Percentiles rank a stretch among this genome's conserved stretches.
Conservation (phyloP, 2,888 invertebrate species). For the Hipparchia semele region DNA sequence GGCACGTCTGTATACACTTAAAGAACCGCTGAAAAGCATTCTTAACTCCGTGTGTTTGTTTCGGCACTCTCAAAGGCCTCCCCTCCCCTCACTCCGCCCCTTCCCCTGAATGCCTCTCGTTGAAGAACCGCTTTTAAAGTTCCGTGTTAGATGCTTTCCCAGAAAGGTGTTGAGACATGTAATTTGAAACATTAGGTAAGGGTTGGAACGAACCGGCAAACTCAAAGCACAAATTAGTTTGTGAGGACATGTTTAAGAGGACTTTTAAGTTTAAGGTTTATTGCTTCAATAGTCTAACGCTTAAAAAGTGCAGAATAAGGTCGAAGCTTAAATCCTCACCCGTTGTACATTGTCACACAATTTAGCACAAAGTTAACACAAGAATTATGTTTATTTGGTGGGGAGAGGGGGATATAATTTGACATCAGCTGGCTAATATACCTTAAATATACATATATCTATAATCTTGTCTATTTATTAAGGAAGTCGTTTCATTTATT, state of each 20-base stretch:
- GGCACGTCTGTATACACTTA: not conserved
- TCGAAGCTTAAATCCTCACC: no score
- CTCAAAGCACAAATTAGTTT: not conserved
- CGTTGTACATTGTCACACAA: no score
- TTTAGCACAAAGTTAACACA: no score
- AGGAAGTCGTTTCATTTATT: no score
- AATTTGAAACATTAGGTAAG: slow-evolving; percentile 6
- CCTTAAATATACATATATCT: no score
- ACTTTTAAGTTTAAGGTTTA: not conserved
- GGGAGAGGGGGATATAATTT: no score
- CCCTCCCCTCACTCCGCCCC: slow-evolving; percentile 19
- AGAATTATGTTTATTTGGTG: no score
- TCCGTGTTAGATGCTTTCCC: slow-evolving; percentile 6
- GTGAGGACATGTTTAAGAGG: not conserved
- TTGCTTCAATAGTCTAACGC: no score
- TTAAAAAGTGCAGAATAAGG: no score
- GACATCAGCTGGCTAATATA: no score
- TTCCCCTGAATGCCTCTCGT: not conserved
- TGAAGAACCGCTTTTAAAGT: slow-evolving; percentile 7
- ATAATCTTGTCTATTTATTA: no score
- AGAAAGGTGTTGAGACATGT: slow-evolving; percentile 11
- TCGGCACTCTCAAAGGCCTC: slow-evolving; percentile 50
- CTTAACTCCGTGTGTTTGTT: slow-evolving; percentile 61
- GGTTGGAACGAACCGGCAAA: not conserved
- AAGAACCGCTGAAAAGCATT: slow-evolving; percentile 48